Evolutionary conservation across 1,140 invertebrate species (phyloP), one percentile per base, ranked within the genome.

Genomic region (Mya arenaria): DNA sequence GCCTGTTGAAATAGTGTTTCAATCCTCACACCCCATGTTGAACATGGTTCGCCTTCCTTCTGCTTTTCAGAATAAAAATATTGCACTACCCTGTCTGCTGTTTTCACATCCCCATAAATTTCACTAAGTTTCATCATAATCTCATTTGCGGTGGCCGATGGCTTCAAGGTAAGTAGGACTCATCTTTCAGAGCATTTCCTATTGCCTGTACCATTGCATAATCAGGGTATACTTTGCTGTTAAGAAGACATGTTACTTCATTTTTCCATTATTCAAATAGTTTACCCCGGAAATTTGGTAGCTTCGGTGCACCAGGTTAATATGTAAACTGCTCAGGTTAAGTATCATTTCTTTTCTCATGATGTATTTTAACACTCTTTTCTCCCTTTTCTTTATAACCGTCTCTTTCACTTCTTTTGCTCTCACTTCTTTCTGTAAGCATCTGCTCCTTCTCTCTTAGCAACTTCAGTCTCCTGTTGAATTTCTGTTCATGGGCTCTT

Each of bases 1-100:
- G 56, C 58, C 39, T 44, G 30, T 6, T 63, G 32, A 4, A 75
- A 62, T 15, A 75, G 34, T 41, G 56, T 63, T 48, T 62, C 72
- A 5, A 75, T 39, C 25, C 72, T 60, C 4, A 62, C 15, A 15
- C 72, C 72, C 72, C 73, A 75, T 41, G 25, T 30, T 13, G 73
- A 19, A 41, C 36, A 30, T 3, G 5, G 1, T 44, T 62, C 72
- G 19, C 15, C n/a, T 25, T 23, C n/a, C 0, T 0, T 32, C 28
- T 75, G 73, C 56, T 23, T 75, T 17, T 36, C 56, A 17, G 73
- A 48, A 17, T 62, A 75, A 52, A 63, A 39, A 2, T 75, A 13
- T 1, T 75, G 73, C 23, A 75, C 48, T 10, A 75, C 34, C 2
- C 0, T n/a, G 17, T 75, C 73, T 3, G 36, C 60, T 30, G 10